phyloP scores from a whole-genome alignment of 2,888 invertebrate genomes.

The Thumatha senex region DNA sequence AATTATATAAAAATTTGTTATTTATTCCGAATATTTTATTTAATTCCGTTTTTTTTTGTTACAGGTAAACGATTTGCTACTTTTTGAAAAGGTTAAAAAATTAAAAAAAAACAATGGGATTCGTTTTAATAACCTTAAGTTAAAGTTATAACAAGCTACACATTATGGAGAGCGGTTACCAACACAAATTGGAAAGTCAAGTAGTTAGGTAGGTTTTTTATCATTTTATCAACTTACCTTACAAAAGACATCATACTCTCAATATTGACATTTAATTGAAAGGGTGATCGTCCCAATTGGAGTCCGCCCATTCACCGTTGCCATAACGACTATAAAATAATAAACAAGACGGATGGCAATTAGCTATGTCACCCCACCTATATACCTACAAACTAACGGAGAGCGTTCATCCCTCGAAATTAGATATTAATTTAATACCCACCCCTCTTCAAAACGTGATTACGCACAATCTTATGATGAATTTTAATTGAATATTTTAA shows the following conservation, averaged over 20 bases:
- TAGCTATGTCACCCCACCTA: slow-evolving; percentile 18
- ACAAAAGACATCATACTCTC: background rate
- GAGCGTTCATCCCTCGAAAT: slow-evolving; percentile 65
- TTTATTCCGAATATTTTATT: too few relatives aligned
- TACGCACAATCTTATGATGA: slow-evolving; percentile 53
- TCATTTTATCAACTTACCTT: too few relatives aligned
- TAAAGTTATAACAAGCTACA: too few relatives aligned
- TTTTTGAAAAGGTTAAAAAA: too few relatives aligned
- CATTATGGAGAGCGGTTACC: too few relatives aligned
- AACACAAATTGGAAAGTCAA: too few relatives aligned
- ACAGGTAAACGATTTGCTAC: too few relatives aligned
- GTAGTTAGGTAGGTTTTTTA: too few relatives aligned
- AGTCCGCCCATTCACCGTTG: background rate
- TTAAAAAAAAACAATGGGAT: too few relatives aligned
- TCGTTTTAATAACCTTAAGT: too few relatives aligned
- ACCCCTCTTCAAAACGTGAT: slow-evolving; percentile 49
- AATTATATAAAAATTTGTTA: too few relatives aligned
- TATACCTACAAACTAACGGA: slow-evolving; percentile 34
- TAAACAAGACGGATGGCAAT: slow-evolving; percentile 32
- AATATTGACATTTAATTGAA: background rate
- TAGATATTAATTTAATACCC: slow-evolving; percentile 75
- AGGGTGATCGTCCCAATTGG: background rate
- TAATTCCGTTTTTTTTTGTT: too few relatives aligned
- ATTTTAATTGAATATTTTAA: slow-evolving; percentile 62
- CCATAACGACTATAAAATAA: slow-evolving; percentile 26